phyloP scores from a whole-genome alignment of 2,888 invertebrate species.

The Agrilus biguttatus region DNA sequence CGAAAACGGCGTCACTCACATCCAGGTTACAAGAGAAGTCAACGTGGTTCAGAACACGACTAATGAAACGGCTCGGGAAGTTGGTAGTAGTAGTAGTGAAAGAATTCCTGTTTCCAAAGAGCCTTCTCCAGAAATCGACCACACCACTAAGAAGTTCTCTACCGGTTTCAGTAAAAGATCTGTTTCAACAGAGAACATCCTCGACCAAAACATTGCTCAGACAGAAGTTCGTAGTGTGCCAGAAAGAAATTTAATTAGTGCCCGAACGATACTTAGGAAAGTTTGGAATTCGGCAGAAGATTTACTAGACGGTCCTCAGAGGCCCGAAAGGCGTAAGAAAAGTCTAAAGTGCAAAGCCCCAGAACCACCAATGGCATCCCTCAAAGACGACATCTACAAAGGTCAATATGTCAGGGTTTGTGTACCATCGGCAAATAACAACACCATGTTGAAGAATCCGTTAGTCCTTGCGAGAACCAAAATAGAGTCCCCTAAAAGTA shows the following conservation, averaged over 20 bases:
- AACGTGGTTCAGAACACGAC: constrained; percentile 10
- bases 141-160: background rate
- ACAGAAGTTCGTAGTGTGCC: constrained; percentile 7
- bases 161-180: constrained; percentile 11
- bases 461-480: background rate
- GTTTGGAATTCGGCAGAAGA: constrained; percentile 31
- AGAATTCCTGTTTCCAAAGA: constrained; percentile 1
- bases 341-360: constrained; percentile 24
- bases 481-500: background rate
- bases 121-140: background rate
- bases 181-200: constrained; percentile 20
- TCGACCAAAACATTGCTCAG: constrained; percentile 10
- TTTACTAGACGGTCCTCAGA: constrained; percentile 21
- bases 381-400: constrained; percentile 22
- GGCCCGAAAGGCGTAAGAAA: constrained; percentile 24
- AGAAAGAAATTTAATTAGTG: constrained; percentile 16
- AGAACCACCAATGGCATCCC: constrained; percentile 16
- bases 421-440: constrained; percentile 18
- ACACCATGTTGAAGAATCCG: constrained; percentile 1
- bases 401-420: constrained; percentile 31
- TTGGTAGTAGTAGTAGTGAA: constrained; percentile 5
- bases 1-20: constrained; percentile 35
- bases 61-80: constrained; percentile 3
- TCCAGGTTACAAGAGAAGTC: constrained; percentile 27
- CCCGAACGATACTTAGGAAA: constrained; percentile 18